phyloP scores from a whole-genome alignment of 2,113 vertebrate species.

The Physeter macrocephalus region DNA sequence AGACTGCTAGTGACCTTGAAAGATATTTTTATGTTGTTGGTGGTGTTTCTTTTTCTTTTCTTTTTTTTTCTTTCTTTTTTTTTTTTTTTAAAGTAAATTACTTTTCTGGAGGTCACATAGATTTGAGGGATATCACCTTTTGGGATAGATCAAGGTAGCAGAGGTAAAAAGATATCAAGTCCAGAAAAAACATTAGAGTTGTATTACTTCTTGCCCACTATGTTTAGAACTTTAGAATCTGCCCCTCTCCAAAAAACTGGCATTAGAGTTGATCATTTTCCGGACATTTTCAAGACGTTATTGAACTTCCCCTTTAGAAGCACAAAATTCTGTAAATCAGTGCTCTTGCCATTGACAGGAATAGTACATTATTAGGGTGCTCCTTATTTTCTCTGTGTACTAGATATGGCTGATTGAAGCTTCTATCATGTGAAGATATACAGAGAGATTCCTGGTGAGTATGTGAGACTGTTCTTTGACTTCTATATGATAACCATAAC shows the following conservation, averaged over 20 bases:
- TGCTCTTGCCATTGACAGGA: neutral
- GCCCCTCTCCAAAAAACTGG: neutral
- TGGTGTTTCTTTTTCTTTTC: neutral
- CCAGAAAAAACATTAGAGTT: neutral
- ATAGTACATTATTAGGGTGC: neutral
- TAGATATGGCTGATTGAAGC: neutral
- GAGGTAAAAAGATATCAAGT: constrained; percentile 7
- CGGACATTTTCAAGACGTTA: neutral
- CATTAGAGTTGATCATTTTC: constrained; percentile 15
- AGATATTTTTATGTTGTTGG: neutral
- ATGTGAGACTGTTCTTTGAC: neutral
- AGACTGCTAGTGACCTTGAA: neutral
- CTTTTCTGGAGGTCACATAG: neutral
- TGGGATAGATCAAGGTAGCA: neutral
- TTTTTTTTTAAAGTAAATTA: neutral
- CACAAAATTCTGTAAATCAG: neutral
- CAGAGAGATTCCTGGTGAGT: neutral
- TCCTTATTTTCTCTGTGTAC: neutral
- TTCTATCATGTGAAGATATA: neutral
- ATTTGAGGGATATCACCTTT: constrained; percentile 15
- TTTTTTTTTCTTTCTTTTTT: neutral
- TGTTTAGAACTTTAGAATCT: constrained; percentile 21
- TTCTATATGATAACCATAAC: neutral
- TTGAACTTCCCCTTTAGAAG: neutral
- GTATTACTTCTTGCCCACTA: neutral